Base-by-base conservation (phyloP, 1,140 invertebrate genomes). In the Papilio glaucus region DNA sequence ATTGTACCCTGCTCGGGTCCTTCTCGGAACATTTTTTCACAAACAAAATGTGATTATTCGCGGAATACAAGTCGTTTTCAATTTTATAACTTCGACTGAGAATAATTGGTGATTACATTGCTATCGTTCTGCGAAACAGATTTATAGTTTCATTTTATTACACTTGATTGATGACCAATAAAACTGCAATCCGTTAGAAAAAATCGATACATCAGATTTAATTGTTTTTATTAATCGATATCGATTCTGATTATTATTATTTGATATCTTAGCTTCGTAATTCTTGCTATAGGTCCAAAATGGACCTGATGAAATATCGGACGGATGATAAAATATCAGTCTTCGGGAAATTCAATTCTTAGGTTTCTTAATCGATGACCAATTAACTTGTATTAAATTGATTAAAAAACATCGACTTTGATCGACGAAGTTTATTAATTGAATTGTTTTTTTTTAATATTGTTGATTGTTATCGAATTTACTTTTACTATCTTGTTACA, bases 31-130 rank as follows among this genome's bases (percentile, higher is more conserved):
- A 7, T 33, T 15, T 37, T 63, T 63, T 63, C 39, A 39, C 37
- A 63, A 63, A 63, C 33, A 5, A 39, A 63, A 63, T 39, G 61
- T 38, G 45, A 63, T 63, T 63, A 63, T 63, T 63, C 61, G 61
- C 37, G 37, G 61, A 63, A 63, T 63, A 63, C 61, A 37, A 53
- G 33, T 37, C 33, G 61, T 63, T 63, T 4, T 33, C 29, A 37
- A 63, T 63, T 53, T 63, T 63, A 63, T 63, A 37, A 63, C 61
- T 63, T 21, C 61, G 29, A 41, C 61, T 63, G 61, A 63, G 61
- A 63, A 63, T 63, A 63, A 63, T 63, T 63, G 61, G 37, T 63
- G 15, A 63, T 63, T 63, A 63, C 33, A 21, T 63, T 18, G 33
- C 61, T 63, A 39, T 63, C 61, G 61, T 63, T 39, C 15, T 24